phyloP scores from a whole-genome alignment of 1,140 invertebrate species.

The Hetaerina americana region DNA sequence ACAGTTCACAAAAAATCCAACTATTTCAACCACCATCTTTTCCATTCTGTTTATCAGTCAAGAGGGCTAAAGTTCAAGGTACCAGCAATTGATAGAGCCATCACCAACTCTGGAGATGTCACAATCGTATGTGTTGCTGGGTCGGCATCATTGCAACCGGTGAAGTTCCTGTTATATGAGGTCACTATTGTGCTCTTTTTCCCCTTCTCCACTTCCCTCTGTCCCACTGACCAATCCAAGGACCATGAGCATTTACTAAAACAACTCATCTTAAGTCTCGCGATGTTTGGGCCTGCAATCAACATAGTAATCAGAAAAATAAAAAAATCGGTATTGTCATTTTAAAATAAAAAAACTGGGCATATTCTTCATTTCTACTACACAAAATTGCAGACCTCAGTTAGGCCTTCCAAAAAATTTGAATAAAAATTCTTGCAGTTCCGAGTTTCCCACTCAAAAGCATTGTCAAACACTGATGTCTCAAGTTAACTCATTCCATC shows the following conservation, averaged over 20 bases:
- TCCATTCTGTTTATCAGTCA: conserved; percentile 66
- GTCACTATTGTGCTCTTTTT: conserved; percentile 99
- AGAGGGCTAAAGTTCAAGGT: conserved; percentile 90
- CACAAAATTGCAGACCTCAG: too few species aligned
- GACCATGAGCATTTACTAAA: conserved; percentile 96
- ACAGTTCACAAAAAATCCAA: neutral
- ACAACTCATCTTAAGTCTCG: conserved; percentile 71
- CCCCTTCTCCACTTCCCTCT: conserved; percentile 94
- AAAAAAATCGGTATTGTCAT: too few species aligned
- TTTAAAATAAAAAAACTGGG: too few species aligned
- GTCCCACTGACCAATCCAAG: conserved; percentile 99
- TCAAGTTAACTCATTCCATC: too few species aligned
- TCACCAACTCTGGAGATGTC: conserved; percentile 98
- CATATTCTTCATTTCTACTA: too few species aligned
- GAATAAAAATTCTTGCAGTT: too few species aligned
- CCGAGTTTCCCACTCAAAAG: too few species aligned
- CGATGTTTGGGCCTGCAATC: conserved; percentile 47
- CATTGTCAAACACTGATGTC: too few species aligned
- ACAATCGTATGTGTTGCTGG: conserved; percentile 98
- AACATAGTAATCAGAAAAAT: too few species aligned
- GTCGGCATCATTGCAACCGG: conserved; percentile 95
- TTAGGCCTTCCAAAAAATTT: too few species aligned
- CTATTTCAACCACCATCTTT: conserved; percentile 19
- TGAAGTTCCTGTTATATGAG: conserved; percentile 99
- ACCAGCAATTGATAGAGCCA: conserved; percentile 86